A percentile compares a stretch with the other conserved stretches of the same genome.
phyloP scores from a whole-genome alignment of 2,888 invertebrate genomes.

The Tribolium freemani region DNA sequence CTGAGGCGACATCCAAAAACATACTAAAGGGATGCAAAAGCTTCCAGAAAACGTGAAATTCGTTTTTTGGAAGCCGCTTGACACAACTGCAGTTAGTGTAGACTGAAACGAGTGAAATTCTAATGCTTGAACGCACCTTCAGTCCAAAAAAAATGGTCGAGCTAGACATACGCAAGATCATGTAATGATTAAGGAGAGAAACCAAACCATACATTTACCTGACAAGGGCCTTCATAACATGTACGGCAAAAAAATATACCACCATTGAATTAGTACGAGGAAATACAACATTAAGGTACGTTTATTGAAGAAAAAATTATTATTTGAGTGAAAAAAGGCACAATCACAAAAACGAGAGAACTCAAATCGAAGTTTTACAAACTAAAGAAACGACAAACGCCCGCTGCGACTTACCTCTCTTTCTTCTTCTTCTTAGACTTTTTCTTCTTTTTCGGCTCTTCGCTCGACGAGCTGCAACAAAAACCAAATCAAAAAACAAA shows the following conservation, averaged over 20 bases:
- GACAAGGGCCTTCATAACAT: slow-evolving; percentile 62
- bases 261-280: slow-evolving; percentile 65
- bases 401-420: slow-evolving; percentile 74
- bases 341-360: slow-evolving; percentile 10
- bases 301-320: slow-evolving; percentile 41
- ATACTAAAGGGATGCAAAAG: slow-evolving; percentile 30
- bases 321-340: slow-evolving; percentile 8
- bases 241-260: slow-evolving; percentile 68
- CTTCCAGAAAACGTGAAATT: slow-evolving; percentile 9
- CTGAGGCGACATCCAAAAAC: neutral
- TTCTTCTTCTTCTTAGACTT: slow-evolving; percentile 83
- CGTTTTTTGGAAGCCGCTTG: slow-evolving; percentile 12
- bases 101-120: slow-evolving; percentile 49
- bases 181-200: slow-evolving; percentile 50
- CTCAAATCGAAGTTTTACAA: neutral
- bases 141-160: slow-evolving; percentile 60
- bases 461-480: slow-evolving; percentile 76
- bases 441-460: slow-evolving; percentile 85
- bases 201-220: slow-evolving; percentile 65
- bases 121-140: slow-evolving; percentile 65
- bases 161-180: slow-evolving; percentile 66
- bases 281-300: slow-evolving; percentile 43
- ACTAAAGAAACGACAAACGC: slow-evolving; percentile 16
- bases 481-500: slow-evolving; percentile 42
- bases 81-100: slow-evolving; percentile 30